Conservation (phyloP, 1,140 invertebrate species). For the Anastrepha obliqua region DNA sequence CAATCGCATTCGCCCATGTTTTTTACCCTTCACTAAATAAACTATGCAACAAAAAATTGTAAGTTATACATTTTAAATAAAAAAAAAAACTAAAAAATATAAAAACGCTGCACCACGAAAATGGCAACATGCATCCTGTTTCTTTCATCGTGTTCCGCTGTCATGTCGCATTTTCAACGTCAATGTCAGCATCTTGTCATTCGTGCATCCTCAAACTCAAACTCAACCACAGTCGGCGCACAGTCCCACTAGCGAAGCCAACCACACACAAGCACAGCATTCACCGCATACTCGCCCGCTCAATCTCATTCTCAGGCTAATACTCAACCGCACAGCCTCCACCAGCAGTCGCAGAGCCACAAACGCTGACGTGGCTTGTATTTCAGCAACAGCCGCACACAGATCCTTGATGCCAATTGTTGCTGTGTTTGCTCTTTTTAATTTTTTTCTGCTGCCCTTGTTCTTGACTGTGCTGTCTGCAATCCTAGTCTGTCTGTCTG, state of each 20-base stretch:
- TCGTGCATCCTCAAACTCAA: conserved; percentile 49
- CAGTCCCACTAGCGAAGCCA: background rate
- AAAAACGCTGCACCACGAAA: conserved; percentile 52
- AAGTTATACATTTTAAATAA: conserved; percentile 10
- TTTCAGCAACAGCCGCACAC: conserved; percentile 31
- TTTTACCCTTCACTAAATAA: background rate
- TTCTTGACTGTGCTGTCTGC: conserved; percentile 18
- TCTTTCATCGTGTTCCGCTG: conserved; percentile 60
- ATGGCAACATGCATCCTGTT: conserved; percentile 53
- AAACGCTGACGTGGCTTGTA: conserved; percentile 37
- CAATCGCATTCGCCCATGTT: background rate
- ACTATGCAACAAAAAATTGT: conserved; percentile 23
- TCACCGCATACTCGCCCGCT: background rate
- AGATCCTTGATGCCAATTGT: conserved; percentile 51
- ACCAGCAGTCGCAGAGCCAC: background rate
- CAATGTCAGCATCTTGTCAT: conserved; percentile 50
- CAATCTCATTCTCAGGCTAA: conserved; percentile 13
- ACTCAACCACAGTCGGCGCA: conserved; percentile 9
- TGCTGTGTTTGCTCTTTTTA: background rate
- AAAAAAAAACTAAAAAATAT: conserved; percentile 17
- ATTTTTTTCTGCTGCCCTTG: conserved; percentile 25
- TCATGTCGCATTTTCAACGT: conserved; percentile 58
- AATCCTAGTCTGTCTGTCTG: conserved; percentile 41
- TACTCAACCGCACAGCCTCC: conserved; percentile 12
- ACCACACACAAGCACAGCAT: background rate